phyloP scores from a whole-genome alignment of 2,888 invertebrate species.

The Andrena haemorrhoa region DNA sequence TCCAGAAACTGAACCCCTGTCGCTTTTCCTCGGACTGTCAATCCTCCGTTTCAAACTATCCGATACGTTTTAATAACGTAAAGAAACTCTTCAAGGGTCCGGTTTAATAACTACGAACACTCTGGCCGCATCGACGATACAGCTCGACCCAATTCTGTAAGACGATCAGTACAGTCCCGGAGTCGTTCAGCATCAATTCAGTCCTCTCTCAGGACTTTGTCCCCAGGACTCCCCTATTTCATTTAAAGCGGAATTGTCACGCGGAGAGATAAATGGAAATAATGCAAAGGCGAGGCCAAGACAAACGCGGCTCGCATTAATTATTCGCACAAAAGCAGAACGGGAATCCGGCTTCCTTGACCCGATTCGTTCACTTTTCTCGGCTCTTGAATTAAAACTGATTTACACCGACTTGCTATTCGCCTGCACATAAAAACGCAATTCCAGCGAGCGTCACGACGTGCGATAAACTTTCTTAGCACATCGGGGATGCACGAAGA shows the following conservation, averaged over 20 bases:
- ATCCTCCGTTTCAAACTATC: no score
- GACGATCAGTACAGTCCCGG: no score
- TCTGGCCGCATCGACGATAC: no score
- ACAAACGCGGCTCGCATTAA: constrained; percentile 1
- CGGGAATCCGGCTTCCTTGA: constrained; percentile 13
- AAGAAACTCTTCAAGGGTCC: no score
- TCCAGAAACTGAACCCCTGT: no score
- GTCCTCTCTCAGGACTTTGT: background rate
- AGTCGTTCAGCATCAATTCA: background rate
- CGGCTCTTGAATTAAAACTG: constrained; percentile 10
- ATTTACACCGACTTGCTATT: constrained; percentile 34
- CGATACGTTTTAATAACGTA: no score
- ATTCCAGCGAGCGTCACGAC: background rate
- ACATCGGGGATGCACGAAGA: background rate
- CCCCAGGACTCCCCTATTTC: background rate
- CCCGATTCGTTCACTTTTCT: constrained; percentile 1
- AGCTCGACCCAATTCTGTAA: no score
- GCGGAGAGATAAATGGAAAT: constrained; percentile 17
- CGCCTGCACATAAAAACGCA: background rate
- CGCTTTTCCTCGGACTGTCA: no score
- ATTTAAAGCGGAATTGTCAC: background rate
- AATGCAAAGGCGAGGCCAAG: background rate
- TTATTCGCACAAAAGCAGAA: constrained; percentile 11
- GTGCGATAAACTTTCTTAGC: background rate
- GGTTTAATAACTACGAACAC: no score